Evolutionary conservation across 2,888 invertebrate species (phyloP).

Genomic region (Callinectes sapidus): DNA sequence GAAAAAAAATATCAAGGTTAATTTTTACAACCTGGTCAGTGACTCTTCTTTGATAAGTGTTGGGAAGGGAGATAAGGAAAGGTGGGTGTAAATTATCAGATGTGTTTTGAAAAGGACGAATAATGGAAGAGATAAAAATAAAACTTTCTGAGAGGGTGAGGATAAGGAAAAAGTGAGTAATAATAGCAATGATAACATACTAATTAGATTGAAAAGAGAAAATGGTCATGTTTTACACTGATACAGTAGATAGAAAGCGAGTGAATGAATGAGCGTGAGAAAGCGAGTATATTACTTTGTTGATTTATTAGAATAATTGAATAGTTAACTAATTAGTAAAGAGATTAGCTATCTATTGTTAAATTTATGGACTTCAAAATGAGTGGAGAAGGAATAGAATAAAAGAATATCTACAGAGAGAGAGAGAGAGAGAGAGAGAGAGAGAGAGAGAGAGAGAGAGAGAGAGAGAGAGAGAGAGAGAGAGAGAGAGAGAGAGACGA

Average conservation of each 20-base stretch:
- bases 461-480: too few species aligned
- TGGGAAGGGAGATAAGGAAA: not conserved
- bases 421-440: constrained; percentile 44
- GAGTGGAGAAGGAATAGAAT: not conserved
- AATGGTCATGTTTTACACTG: not conserved
- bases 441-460: constrained; percentile 14
- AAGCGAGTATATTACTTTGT: not conserved
- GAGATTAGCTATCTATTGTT: not conserved
- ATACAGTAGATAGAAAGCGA: not conserved
- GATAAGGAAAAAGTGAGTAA: not conserved
- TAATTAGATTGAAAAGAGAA: not conserved
- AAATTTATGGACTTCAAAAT: not conserved
- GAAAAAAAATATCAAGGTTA: not conserved
- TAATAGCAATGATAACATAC: not conserved
- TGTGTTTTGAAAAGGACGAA: not conserved
- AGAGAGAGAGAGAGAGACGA: constrained; percentile 37
- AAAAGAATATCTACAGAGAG: not conserved
- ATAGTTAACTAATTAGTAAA: not conserved
- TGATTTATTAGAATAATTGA: not conserved
- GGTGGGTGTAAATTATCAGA: not conserved
- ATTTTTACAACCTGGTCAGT: not conserved
- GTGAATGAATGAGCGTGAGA: not conserved
- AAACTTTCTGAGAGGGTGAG: not conserved
- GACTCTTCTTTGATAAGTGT: not conserved
- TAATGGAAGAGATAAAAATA: not conserved